Conservation (phyloP, 2,888 invertebrate genomes). For the Galeopsomyia nigrocyanea region DNA sequence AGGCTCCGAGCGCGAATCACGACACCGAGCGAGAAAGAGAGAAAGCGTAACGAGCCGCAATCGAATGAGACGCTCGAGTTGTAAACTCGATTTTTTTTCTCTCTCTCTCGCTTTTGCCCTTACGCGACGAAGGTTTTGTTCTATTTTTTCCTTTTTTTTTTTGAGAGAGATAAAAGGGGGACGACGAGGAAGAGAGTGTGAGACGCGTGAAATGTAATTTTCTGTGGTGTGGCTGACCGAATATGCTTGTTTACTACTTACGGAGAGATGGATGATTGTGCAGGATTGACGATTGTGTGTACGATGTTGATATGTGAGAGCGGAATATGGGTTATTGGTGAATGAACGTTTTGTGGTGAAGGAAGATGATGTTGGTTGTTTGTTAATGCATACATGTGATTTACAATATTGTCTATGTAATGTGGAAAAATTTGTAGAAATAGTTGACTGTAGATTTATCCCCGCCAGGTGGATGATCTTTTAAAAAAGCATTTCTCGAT, state of each 20-base stretch:
- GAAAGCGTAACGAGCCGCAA: slow-evolving; percentile 56
- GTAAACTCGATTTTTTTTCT: slow-evolving; percentile 30
- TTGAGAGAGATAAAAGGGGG: neutral
- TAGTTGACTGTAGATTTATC: too few relatives aligned
- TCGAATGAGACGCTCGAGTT: slow-evolving; percentile 19
- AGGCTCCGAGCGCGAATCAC: slow-evolving; percentile 27
- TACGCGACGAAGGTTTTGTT: neutral
- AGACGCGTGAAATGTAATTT: neutral
- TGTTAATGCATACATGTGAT: too few relatives aligned
- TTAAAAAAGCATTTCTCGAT: too few relatives aligned
- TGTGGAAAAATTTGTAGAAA: too few relatives aligned
- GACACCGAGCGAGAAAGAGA: slow-evolving; percentile 49
- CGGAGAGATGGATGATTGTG: too few relatives aligned
- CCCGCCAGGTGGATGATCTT: too few relatives aligned
- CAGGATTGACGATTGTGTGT: too few relatives aligned
- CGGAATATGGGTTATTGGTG: too few relatives aligned
- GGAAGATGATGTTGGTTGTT: too few relatives aligned
- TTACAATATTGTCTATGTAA: too few relatives aligned
- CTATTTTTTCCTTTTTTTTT: neutral
- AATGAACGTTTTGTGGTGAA: too few relatives aligned
- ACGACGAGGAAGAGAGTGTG: neutral
- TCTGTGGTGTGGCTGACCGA: slow-evolving; percentile 3
- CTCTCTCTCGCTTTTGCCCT: neutral
- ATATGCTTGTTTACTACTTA: slow-evolving; percentile 8
- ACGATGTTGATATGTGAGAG: too few relatives aligned